phyloP scores from a whole-genome alignment of 2,797 vertebrate genomes.

The Streptopelia turtur region DNA sequence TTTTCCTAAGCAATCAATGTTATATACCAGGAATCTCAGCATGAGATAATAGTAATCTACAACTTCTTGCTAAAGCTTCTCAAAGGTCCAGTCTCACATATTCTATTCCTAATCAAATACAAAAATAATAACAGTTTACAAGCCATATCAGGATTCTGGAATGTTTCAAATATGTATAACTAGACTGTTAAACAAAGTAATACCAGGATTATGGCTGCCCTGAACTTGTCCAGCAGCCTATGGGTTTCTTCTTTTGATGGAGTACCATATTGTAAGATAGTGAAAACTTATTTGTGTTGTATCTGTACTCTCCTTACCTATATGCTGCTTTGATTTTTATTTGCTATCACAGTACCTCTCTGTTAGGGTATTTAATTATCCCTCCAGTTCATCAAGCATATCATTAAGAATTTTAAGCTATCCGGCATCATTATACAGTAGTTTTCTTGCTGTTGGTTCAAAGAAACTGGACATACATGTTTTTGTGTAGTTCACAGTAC shows the following conservation, averaged over 20 bases:
- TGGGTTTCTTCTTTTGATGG: neutral
- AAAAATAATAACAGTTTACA: neutral
- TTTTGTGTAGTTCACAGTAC: neutral
- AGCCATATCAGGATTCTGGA: neutral
- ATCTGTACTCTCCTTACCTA: neutral
- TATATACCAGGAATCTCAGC: neutral
- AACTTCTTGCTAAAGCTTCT: neutral
- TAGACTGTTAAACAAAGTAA: neutral
- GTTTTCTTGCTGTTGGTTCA: slow-evolving; percentile 16
- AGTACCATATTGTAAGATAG: neutral
- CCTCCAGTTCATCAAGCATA: neutral
- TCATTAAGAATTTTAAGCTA: slow-evolving; percentile 22
- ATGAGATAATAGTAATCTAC: neutral
- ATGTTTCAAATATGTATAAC: neutral
- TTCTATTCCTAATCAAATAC: neutral
- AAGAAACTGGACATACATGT: neutral
- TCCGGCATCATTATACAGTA: neutral
- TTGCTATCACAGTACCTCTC: neutral
- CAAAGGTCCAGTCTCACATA: neutral
- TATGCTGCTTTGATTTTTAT: neutral
- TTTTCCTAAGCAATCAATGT: neutral
- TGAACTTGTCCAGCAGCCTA: neutral
- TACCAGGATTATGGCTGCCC: neutral
- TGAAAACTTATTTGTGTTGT: neutral
- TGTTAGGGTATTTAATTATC: neutral